Evolutionary conservation across 2,113 vertebrate genomes (phyloP).

Genomic region (Alligator sinensis): DNA sequence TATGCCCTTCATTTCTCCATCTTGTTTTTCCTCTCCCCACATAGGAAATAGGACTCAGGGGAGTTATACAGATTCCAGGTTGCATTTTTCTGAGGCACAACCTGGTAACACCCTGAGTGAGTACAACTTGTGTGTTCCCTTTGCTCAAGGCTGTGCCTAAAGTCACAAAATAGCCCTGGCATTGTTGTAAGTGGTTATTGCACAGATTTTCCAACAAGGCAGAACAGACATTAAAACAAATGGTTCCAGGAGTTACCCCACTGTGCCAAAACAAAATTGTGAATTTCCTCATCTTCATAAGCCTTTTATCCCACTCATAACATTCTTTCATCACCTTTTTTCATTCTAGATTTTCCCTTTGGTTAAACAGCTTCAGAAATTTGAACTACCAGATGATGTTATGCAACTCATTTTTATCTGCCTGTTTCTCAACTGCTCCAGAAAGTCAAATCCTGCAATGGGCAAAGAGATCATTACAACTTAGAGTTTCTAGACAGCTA

Average conservation of each 20-base stretch:
- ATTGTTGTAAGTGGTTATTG: background rate
- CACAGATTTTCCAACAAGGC: background rate
- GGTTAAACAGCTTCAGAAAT: background rate
- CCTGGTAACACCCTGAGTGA: rapidly evolving
- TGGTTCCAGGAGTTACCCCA: background rate
- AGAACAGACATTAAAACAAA: background rate
- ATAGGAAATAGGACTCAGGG: too few species aligned
- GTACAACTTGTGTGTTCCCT: rapidly evolving
- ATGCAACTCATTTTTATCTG: background rate
- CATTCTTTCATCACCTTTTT: background rate
- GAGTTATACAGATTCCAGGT: too few species aligned
- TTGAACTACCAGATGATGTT: background rate
- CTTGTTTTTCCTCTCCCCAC: background rate
- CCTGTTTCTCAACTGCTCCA: background rate
- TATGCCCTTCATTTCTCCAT: background rate
- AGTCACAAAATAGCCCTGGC: background rate
- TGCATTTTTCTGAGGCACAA: rapidly evolving
- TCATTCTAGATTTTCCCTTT: background rate
- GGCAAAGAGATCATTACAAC: background rate
- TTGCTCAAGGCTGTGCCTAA: rapidly evolving
- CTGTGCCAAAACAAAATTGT: background rate
- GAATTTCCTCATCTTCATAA: background rate
- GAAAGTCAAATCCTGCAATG: background rate
- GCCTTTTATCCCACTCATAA: rapidly evolving
- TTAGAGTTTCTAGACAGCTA: background rate